Evolutionary conservation across 2,797 vertebrate genomes (phyloP).

Genomic region (Oreochromis mossambicus): DNA sequence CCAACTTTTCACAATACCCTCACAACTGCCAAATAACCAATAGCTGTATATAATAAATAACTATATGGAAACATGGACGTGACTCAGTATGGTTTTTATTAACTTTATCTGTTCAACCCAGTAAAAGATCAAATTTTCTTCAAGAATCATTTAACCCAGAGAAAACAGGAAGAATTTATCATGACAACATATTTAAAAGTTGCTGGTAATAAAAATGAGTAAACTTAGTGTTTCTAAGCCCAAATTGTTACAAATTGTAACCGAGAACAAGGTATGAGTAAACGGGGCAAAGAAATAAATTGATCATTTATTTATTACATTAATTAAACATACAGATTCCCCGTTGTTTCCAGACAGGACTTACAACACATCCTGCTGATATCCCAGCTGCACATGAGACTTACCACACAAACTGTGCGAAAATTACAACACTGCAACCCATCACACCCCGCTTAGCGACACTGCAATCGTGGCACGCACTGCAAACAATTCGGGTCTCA

Average conservation of each 20-base stretch:
- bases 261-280: too few relatives aligned
- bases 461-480: too few relatives aligned
- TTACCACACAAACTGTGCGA: too few relatives aligned
- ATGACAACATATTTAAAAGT: not conserved
- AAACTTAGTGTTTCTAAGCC: not conserved
- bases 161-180: not conserved
- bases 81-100: not conserved
- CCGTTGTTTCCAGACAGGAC: too few relatives aligned
- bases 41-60: slow-evolving; percentile 69
- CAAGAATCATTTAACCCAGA: not conserved
- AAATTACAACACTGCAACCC: too few relatives aligned
- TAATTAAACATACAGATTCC: too few relatives aligned
- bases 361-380: too few relatives aligned
- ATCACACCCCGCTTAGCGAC: too few relatives aligned
- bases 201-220: not conserved
- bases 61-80: slow-evolving; percentile 26
- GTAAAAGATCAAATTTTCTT: not conserved
- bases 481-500: too few relatives aligned
- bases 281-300: too few relatives aligned
- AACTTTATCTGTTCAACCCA: not conserved
- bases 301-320: too few relatives aligned
- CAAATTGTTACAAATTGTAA: not conserved
- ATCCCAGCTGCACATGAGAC: too few relatives aligned
- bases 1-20: slow-evolving; percentile 34
- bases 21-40: slow-evolving; percentile 48